A percentile compares a stretch with the other conserved stretches of the same genome.
phyloP scores from a whole-genome alignment of 1,140 invertebrate species.

The Liolophura sinensis region DNA sequence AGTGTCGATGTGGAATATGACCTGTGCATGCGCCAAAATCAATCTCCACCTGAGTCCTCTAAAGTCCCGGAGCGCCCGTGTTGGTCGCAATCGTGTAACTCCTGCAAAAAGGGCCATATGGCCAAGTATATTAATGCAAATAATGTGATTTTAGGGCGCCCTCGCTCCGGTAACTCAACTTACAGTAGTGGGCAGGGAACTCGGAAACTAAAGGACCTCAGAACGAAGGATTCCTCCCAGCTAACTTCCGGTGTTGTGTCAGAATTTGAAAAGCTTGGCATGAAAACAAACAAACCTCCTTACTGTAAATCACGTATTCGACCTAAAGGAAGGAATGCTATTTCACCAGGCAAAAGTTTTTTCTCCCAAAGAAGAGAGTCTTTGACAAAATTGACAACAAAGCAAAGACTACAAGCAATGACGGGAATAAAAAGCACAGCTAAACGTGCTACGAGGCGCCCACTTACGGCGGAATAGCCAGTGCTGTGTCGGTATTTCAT shows the following conservation, averaged over 20 bases:
- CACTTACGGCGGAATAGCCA: too few relatives aligned
- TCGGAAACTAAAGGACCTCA: conserved; percentile 30
- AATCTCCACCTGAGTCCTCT: conserved; percentile 22
- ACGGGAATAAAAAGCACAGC: neutral
- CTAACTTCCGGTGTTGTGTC: conserved; percentile 17
- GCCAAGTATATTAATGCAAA: conserved; percentile 48
- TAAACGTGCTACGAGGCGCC: neutral
- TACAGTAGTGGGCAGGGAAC: conserved; percentile 36
- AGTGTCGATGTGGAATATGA: conserved; percentile 39
- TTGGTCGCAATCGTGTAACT: conserved; percentile 33
- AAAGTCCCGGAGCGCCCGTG: conserved; percentile 14
- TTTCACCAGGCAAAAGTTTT: conserved; percentile 42
- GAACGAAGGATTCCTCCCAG: conserved; percentile 24
- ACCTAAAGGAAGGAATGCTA: conserved; percentile 34
- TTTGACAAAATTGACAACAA: conserved; percentile 17
- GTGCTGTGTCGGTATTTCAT: too few relatives aligned
- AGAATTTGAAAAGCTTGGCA: conserved; percentile 42
- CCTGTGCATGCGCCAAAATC: conserved; percentile 36
- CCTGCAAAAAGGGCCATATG: conserved; percentile 38
- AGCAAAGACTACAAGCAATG: neutral
- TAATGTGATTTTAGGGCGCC: conserved; percentile 37
- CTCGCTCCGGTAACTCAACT: conserved; percentile 39
- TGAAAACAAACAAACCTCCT: conserved; percentile 24
- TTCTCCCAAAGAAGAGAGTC: conserved; percentile 44
- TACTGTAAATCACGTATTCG: conserved; percentile 25